Base-by-base conservation (phyloP, 92 coral and sea anemone genomes). In the Galaxea fascicularis region DNA sequence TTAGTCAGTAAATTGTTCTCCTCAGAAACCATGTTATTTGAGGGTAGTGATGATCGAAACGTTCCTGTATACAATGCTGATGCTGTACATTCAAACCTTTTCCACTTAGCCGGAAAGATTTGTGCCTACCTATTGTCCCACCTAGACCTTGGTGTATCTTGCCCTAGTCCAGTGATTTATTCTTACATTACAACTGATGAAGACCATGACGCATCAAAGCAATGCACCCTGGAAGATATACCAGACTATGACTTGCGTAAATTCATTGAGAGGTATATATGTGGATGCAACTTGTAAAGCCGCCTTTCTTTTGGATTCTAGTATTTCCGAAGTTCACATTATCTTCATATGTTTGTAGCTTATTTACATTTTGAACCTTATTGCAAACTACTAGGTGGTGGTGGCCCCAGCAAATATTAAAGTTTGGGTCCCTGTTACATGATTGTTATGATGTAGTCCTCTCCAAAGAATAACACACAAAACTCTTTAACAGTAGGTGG, bases 21-120 rank as follows among this genome's bases (percentile, higher is more conserved):
- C 53, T 54, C 88, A 74, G 83, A 84, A 24, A 74, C 77, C 26
- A 49, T 4, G 53, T 71, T 84, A 11, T 84, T 84, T 84, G 88
- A 84, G 82, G 88, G 88, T 44, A 28, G 45, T 39, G 64, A 21
- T 75, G 88, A 75, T 51, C 30, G 82, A 47, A 84, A 74, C 29
- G 82, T 84, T 63, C 88, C 82, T 35, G 12, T 74, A 41, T 84
- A 84, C 82, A 75, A 71, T 74, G 82, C 82, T 53, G 83, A 84
- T 62, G 88, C 88, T 64, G 71, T 84, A 65, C 82, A 62, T 28
- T 65, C 74, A 16, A 74, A 84, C 74, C 60, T 84, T 18, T 84
- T 84, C 67, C 11, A 60, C 67, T 65, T 84, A 66, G 88, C 88
- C 4, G 88, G 88, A 25, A 71, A 71, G 76, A 25, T 45, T 71